A percentile compares a stretch with the other conserved stretches of the same genome.
Evolutionary conservation across 2,113 vertebrate species (phyloP).

Genomic region (Ictidomys tridecemlineatus): DNA sequence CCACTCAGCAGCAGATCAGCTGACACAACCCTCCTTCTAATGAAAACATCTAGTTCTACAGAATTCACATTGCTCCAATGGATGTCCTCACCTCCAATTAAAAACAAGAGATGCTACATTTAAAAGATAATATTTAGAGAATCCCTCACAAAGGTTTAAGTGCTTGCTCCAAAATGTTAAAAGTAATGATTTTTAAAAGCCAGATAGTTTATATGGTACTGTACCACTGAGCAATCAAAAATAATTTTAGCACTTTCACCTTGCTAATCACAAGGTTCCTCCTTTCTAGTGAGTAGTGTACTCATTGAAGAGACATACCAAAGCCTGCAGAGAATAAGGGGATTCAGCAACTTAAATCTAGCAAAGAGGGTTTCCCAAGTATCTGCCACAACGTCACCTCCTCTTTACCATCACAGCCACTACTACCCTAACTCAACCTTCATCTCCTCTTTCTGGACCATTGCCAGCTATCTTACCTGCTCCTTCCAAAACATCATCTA

Average conservation of each 20-base stretch:
- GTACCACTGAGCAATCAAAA: background rate
- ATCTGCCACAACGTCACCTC: background rate
- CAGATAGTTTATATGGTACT: background rate
- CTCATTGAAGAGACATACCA: background rate
- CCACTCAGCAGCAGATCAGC: conserved; percentile 44
- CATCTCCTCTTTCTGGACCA: background rate
- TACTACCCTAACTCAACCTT: background rate
- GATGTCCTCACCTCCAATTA: background rate
- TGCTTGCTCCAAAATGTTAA: background rate
- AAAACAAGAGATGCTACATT: background rate
- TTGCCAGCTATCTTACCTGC: background rate
- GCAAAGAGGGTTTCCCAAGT: background rate
- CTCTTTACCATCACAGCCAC: background rate
- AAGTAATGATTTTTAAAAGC: conserved; percentile 8
- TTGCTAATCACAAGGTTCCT: background rate
- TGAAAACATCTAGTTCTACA: conserved; percentile 39
- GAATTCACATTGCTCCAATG: background rate
- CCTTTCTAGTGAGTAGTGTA: background rate
- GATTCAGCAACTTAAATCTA: background rate
- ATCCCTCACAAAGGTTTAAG: background rate
- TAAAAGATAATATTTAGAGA: background rate
- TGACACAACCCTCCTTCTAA: conserved; percentile 29
- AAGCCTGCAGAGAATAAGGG: background rate
- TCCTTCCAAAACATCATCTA: background rate
- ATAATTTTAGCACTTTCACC: background rate